phyloP scores from a whole-genome alignment of 1,140 invertebrate species.

The Probaryconus sp. region DNA sequence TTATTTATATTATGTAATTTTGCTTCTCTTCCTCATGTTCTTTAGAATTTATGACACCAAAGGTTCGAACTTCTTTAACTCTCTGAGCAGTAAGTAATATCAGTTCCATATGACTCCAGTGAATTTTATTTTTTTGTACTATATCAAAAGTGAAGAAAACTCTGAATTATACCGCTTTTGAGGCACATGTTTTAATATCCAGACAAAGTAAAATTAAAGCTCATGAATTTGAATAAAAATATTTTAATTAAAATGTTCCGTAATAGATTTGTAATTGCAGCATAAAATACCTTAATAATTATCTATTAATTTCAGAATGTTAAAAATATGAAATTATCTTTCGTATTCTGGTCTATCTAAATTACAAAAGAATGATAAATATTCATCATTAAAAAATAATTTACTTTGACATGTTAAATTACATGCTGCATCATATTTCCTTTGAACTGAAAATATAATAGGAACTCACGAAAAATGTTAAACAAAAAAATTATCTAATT shows the following conservation, averaged over 20 bases:
- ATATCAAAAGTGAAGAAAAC: constrained; percentile 35
- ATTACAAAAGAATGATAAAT: too few species aligned
- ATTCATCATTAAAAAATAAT: too few species aligned
- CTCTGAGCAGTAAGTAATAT: constrained; percentile 32
- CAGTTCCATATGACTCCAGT: constrained; percentile 25
- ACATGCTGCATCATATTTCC: too few species aligned
- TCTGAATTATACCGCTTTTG: constrained; percentile 40
- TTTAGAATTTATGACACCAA: constrained; percentile 12
- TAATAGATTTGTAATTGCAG: constrained; percentile 17
- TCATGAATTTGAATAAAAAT: too few species aligned
- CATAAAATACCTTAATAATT: constrained; percentile 5
- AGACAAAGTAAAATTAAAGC: constrained; percentile 38
- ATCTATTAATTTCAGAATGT: constrained; percentile 4
- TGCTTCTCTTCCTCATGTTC: constrained; percentile 17
- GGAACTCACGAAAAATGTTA: too few species aligned
- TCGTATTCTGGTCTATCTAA: too few species aligned
- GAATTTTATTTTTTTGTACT: constrained; percentile 34
- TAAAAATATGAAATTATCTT: too few species aligned
- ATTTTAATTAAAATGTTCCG: constrained; percentile 24
- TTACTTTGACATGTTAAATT: too few species aligned
- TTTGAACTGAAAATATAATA: too few species aligned
- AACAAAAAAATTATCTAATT: too few species aligned
- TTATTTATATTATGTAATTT: constrained; percentile 18
- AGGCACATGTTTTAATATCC: constrained; percentile 37
- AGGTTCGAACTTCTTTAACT: constrained; percentile 14